Evolutionary conservation across 1,140 invertebrate species (phyloP).

Genomic region (Bombus waltoni): DNA sequence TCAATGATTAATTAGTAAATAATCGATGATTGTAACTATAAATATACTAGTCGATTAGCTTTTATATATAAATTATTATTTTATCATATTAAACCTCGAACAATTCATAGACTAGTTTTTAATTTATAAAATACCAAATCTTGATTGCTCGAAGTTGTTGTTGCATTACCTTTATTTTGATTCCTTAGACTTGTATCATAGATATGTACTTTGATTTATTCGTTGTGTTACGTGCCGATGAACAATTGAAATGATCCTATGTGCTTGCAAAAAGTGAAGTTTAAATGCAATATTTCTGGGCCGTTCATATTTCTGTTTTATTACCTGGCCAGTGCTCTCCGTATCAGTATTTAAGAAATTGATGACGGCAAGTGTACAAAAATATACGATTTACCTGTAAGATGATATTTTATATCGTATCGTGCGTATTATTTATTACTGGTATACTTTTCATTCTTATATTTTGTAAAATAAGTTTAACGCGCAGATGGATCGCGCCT

Average conservation of each 20-base stretch:
- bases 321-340: not conserved
- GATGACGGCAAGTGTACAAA: not conserved
- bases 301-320: not conserved
- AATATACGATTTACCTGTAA: constrained; percentile 15
- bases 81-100: not conserved
- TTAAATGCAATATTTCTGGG: not conserved
- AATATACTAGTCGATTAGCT: constrained; percentile 22
- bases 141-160: not conserved
- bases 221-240: no score
- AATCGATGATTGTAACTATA: not conserved
- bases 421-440: constrained; percentile 15
- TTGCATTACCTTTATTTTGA: not conserved
- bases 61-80: constrained; percentile 7
- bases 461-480: not conserved
- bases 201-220: not conserved
- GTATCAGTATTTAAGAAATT: constrained; percentile 14
- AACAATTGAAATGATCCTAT: not conserved
- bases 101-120: not conserved
- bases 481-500: not conserved
- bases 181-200: not conserved
- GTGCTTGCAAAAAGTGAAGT: no score
- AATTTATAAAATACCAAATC: not conserved
- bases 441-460: not conserved
- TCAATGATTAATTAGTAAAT: not conserved
- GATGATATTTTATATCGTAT: not conserved